Evolutionary conservation across 2,797 vertebrate species (phyloP), one percentile per base, ranked within the genome.

Genomic region (Danionella dracula): DNA sequence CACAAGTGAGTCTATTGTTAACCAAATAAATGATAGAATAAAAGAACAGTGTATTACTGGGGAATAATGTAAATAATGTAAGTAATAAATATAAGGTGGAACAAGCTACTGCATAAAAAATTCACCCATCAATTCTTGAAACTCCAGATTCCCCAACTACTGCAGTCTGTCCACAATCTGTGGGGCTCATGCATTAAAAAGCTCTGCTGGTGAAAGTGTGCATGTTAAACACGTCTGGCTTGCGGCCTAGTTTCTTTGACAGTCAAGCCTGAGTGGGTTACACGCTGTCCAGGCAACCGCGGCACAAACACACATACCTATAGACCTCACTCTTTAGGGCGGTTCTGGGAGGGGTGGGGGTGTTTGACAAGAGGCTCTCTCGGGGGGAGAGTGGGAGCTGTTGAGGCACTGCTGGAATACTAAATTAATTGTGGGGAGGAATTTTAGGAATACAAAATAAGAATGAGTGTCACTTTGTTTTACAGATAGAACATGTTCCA

Each of bases 191-290:
- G 9, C 27, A 32, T 61, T 48, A 48, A 57, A 68, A 56, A 42
- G 57, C 35, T 35, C 4, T 16, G 40, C 11, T 21, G 41, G 51
- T 11, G 48, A 10, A 44, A 60, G 66, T 1, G 9, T 17, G 40
- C 40, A 20, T 45, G 40, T 46, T 50, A 61, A 54, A 68, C 46
- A 34, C 20, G 20, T 11, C 46, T 71, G 72, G 72, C 68, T 32
- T 57, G 9, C 16, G 23, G 58, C 72, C 68, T 61, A 63, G 57
- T 20, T 66, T 57, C 44, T 44, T 45, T 40, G 5, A 56, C 56
- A 67, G 51, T 42, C 63, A 53, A 63, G 59, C 49, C 34, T 66
- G 17, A 34, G 50, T 34, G 53, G 38, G 54, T 62, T 70, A 63
- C 50, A 55, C 46, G 59, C 23, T 50, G 61, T 45, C n/a, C 41